Base-by-base conservation (phyloP, 2,797 vertebrate species). In the Geotrypetes seraphini region DNA sequence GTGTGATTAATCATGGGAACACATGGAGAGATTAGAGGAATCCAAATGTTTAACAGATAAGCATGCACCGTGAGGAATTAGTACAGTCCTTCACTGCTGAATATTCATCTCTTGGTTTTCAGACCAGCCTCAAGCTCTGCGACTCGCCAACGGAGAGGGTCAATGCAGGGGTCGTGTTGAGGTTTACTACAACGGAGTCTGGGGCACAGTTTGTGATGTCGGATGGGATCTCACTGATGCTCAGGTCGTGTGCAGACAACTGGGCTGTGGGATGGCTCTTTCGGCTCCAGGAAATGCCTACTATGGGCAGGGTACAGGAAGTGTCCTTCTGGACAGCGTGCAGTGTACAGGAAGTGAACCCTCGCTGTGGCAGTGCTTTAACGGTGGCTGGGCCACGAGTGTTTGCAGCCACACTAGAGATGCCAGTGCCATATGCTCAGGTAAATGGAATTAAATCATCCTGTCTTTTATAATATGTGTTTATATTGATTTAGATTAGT, bases 391-490 rank as follows among this genome's bases (percentile, higher is more conserved):
- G 47, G 36, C 47, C 35, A 22, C 9, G 26, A 39, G 47, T 7
- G 38, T 41, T 10, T 54, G 51, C 6, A 10, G 2, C 14, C 46
- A 45, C 15, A 3, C 5, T 0, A 31, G 47, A 18, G 50, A 47
- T 7, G 50, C 43, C 10, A 23, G 27, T 6, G 51, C 54, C 32
- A 22, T 45, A 21, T 54, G 51, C 26, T 28, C 48, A 58, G 60
- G 60, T 67, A 34, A n/a, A 4, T n/a, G n/a, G n/a, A n/a, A n/a
- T n/a, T n/a, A n/a, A n/a, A n/a, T n/a, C n/a, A n/a, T n/a, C n/a
- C n/a, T n/a, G n/a, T n/a, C n/a, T n/a, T n/a, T n/a, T n/a, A n/a
- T n/a, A n/a, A n/a, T n/a, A n/a, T n/a, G n/a, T n/a, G n/a, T n/a
- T n/a, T n/a, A n/a, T n/a, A n/a, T n/a, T n/a, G n/a, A n/a, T n/a